phyloP scores from a whole-genome alignment of 2,113 vertebrate genomes.

The Lontra canadensis region DNA sequence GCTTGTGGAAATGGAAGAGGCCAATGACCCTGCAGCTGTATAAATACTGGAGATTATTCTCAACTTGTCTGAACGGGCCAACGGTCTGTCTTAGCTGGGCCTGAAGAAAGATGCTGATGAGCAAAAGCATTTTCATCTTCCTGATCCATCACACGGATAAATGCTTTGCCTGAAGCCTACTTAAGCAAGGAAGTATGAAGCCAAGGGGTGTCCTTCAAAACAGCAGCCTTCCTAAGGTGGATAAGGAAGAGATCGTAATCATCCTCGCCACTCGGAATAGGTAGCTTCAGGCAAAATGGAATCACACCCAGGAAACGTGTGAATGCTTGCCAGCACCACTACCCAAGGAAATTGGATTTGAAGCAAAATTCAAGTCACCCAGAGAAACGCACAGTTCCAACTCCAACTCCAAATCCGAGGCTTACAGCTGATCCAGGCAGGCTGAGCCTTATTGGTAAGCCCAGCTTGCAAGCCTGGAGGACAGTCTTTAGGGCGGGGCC shows the following conservation, averaged over 20 bases:
- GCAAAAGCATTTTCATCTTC: not conserved
- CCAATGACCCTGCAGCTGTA: rapidly evolving
- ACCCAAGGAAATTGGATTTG: not conserved
- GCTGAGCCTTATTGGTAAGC: not conserved
- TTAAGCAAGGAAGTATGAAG: not conserved
- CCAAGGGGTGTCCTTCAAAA: not conserved
- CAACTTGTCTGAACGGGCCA: not conserved
- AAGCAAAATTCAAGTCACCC: conserved; percentile 31
- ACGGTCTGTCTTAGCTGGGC: not conserved
- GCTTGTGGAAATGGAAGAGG: not conserved
- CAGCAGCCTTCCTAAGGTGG: not conserved
- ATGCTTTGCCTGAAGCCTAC: not conserved
- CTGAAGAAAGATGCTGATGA: not conserved
- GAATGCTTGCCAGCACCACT: not conserved
- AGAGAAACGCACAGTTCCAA: not conserved
- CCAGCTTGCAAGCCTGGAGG: not conserved
- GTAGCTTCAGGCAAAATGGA: not conserved
- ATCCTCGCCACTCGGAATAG: not conserved
- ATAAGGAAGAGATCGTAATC: not conserved
- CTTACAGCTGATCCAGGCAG: not conserved
- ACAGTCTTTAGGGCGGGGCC: not conserved
- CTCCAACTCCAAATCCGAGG: not conserved
- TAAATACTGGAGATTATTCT: not conserved
- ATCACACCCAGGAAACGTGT: not conserved
- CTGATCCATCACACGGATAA: not conserved